phyloP scores from a whole-genome alignment of 1,140 invertebrate genomes.

The Calosoma granatense region DNA sequence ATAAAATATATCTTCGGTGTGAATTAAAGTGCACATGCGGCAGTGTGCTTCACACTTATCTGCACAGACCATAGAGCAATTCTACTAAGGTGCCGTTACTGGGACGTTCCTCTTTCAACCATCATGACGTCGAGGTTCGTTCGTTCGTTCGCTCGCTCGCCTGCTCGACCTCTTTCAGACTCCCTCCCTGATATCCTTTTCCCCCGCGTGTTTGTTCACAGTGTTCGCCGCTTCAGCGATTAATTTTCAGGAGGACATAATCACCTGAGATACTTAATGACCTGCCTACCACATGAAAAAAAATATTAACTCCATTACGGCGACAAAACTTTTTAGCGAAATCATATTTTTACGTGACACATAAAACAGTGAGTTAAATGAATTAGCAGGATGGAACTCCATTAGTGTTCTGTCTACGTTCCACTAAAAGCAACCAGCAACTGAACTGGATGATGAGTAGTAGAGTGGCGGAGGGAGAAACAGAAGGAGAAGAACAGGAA shows the following conservation, averaged over 20 bases:
- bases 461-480: no score
- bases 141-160: background rate
- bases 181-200: background rate
- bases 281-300: background rate
- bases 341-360: constrained; percentile 2
- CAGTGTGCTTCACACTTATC: background rate
- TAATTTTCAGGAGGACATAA: background rate
- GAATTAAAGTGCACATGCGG: background rate
- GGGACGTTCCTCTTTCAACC: background rate
- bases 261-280: background rate
- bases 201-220: background rate
- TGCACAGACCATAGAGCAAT: background rate
- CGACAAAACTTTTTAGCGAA: constrained; percentile 8
- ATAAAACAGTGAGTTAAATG: background rate
- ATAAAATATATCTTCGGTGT: no score
- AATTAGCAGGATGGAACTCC: background rate
- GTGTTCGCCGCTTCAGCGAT: background rate
- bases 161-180: background rate
- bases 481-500: no score
- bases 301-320: constrained; percentile 4
- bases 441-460: no score
- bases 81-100: background rate
- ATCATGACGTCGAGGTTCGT: background rate
- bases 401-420: background rate
- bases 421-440: background rate